Conservation (phyloP, 2,113 vertebrate species). For the Silurus glanis region DNA sequence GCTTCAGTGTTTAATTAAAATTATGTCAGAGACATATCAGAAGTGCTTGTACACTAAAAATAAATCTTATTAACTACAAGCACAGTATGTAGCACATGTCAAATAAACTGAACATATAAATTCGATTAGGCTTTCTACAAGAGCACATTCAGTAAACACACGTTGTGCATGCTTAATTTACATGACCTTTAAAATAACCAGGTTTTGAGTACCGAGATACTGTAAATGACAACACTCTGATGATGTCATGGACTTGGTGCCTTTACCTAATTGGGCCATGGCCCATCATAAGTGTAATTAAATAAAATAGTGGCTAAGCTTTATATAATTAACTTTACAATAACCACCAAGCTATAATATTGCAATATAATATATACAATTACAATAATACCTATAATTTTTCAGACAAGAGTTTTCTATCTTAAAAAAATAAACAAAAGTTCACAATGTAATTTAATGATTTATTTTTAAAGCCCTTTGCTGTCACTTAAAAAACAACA, state of each 20-base stretch:
- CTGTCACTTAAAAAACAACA: neutral
- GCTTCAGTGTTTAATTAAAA: neutral
- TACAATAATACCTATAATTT: neutral
- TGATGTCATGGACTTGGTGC: neutral
- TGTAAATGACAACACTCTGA: neutral
- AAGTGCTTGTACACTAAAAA: neutral
- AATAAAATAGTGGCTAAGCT: neutral
- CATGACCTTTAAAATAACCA: neutral
- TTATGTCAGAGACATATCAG: neutral
- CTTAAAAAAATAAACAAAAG: too few relatives aligned
- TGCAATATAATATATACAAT: neutral
- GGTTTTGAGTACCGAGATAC: neutral
- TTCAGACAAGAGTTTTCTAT: neutral
- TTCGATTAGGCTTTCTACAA: neutral
- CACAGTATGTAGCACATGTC: neutral
- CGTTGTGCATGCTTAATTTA: neutral
- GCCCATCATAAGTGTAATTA: neutral
- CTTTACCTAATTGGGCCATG: neutral
- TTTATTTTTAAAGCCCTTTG: too few relatives aligned
- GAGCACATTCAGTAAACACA: neutral
- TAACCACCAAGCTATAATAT: neutral
- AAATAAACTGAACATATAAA: neutral
- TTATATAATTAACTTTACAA: neutral
- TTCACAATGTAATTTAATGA: too few relatives aligned
- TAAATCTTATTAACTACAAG: neutral